Evolutionary conservation across 2,797 vertebrate genomes (phyloP).

Genomic region (Molossus molossus): DNA sequence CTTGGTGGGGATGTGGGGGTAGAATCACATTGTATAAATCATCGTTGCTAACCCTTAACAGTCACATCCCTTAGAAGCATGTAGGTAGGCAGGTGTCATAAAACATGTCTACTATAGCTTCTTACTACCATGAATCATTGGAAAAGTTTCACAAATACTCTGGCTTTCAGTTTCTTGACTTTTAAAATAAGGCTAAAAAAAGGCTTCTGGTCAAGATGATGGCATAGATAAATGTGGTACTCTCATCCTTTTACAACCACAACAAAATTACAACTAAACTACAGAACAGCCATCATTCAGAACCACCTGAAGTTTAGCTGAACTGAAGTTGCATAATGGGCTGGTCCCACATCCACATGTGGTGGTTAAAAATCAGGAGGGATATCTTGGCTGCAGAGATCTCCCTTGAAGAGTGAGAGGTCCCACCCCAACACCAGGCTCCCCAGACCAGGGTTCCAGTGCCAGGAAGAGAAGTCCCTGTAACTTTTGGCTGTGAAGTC

Average conservation of each 20-base stretch:
- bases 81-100: not conserved
- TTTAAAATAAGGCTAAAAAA: constrained; percentile 51
- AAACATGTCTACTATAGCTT: not conserved
- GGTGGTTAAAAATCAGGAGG: too few relatives aligned
- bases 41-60: not conserved
- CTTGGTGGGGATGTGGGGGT: not conserved
- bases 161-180: constrained; percentile 33
- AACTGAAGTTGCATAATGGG: too few relatives aligned
- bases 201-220: not conserved
- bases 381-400: not conserved
- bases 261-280: too few relatives aligned
- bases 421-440: not conserved
- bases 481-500: not conserved
- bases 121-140: not conserved
- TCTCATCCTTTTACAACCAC: too few relatives aligned
- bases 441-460: not conserved
- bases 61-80: not conserved
- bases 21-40: not conserved
- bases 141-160: constrained; percentile 42
- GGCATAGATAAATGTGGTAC: not conserved
- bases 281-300: too few relatives aligned
- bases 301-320: too few relatives aligned
- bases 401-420: not conserved
- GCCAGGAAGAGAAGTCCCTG: not conserved
- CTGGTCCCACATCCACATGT: too few relatives aligned